Evolutionary conservation across 2,888 invertebrate genomes (phyloP).

Genomic region (Eupeodes latifasciatus): DNA sequence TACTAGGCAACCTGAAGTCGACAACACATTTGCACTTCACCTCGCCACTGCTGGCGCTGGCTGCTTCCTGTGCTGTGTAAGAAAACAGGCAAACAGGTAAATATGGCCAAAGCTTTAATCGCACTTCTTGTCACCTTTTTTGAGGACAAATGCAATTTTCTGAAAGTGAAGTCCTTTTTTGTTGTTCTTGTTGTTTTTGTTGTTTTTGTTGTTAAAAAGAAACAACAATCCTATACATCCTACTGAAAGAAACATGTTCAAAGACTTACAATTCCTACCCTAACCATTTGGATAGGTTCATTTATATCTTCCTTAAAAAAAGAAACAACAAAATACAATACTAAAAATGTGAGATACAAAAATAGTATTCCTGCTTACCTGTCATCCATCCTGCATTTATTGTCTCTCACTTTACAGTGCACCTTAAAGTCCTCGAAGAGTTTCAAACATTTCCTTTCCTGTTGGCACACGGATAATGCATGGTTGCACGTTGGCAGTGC

Average conservation of each 20-base stretch:
- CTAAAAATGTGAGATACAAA: background rate
- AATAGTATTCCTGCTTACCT: conserved; percentile 86
- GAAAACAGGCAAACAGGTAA: conserved; percentile 38
- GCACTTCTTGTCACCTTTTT: conserved; percentile 54
- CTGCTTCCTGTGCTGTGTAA: background rate
- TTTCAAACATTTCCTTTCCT: conserved; percentile 91
- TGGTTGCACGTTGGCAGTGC: conserved; percentile 95
- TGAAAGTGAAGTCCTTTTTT: conserved; percentile 47
- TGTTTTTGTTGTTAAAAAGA: background rate
- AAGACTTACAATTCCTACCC: background rate
- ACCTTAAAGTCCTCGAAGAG: conserved; percentile 94
- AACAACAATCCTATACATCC: background rate
- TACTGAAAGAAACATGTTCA: conserved; percentile 53
- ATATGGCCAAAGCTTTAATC: conserved; percentile 59
- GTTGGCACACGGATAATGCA: conserved; percentile 93
- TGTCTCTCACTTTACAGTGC: conserved; percentile 93
- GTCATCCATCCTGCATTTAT: conserved; percentile 95
- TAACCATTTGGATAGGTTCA: too few relatives aligned
- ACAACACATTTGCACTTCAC: conserved; percentile 61
- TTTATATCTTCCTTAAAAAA: too few relatives aligned
- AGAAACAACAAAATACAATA: too few relatives aligned
- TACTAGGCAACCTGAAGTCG: conserved; percentile 55
- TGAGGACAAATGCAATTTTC: conserved; percentile 62
- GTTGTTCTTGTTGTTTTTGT: background rate
- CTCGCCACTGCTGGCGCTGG: background rate